Evolutionary conservation across 1,140 invertebrate genomes (phyloP), one percentile per base, ranked within the genome.

Genomic region (Heliconius melpomene): DNA sequence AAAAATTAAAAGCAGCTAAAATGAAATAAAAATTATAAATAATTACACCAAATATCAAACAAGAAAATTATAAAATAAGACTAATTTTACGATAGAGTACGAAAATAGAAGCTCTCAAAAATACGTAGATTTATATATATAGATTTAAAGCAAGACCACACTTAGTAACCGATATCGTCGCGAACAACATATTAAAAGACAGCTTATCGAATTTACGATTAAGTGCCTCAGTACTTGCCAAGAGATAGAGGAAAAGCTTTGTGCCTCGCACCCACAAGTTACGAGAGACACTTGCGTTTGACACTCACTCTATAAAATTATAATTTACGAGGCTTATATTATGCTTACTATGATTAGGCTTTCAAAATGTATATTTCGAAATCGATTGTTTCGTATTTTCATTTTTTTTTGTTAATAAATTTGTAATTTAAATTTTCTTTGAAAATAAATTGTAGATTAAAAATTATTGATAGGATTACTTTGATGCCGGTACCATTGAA

Each of bases 201-300:
- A 36, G 54, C 52, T 73, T 78, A 78, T 73, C 50, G 72, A 52
- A 78, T 78, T 78, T 78, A 78, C 77, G 77, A 78, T 72, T 66
- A 76, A 72, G 38, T 38, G 32, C 66, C 20, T 40, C 46, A 70
- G 38, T 32, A 76, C 40, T 74, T 76, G 74, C 46, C 74, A 72
- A 82, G 79, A 78, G 79, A 78, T 81, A 75, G 52, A 75, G 81
- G 79, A 83, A 76, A 81, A 83, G 79, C 82, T 74, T 83, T 82
- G 75, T 77, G 80, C 77, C 72, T 77, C 50, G 18, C 50, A 46
- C 70, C 29, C 72, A 71, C 40, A 74, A 81, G 50, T 74, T 78
- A 76, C 70, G 74, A 73, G 40, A 66, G 26, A 74, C 75, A 76
- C 79, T 79, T 71, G 70, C 74, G 29, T 26, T 54, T 74, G 74